Conservation (phyloP, 1,140 invertebrate species). For the Eubasilissa regina region DNA sequence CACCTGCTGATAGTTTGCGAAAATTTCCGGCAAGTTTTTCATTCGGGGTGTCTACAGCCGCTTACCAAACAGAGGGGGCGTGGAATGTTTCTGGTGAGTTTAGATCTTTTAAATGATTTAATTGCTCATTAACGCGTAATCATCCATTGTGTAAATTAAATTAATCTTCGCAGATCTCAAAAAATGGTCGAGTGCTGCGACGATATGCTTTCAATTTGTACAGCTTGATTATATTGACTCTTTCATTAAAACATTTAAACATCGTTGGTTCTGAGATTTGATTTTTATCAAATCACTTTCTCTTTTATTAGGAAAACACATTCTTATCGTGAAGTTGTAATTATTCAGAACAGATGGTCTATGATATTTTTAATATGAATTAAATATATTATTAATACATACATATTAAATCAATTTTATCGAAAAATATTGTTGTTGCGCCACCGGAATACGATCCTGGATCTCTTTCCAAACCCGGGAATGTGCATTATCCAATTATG, state of each 20-base stretch:
- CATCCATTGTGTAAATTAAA: neutral
- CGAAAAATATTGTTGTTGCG: too few species aligned
- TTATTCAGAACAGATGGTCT: too few species aligned
- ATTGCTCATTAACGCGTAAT: neutral
- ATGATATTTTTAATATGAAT: too few species aligned
- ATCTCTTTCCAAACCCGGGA: too few species aligned
- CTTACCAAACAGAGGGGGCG: conserved; percentile 75
- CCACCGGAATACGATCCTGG: too few species aligned
- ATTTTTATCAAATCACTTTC: neutral
- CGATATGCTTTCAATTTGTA: too few species aligned
- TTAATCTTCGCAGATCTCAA: neutral
- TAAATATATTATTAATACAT: too few species aligned
- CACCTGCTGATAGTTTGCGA: conserved; percentile 17
- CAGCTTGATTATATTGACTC: too few species aligned
- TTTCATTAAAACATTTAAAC: neutral
- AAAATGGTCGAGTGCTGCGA: neutral
- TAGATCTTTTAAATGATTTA: neutral
- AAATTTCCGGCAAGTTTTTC: conserved; percentile 72
- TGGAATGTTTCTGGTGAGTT: conserved; percentile 72
- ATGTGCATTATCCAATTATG: too few species aligned
- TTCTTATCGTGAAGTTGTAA: too few species aligned
- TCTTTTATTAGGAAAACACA: too few species aligned
- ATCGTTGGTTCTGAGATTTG: neutral
- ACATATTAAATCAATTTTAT: too few species aligned
- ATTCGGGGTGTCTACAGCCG: conserved; percentile 72